Evolutionary conservation across 2,888 invertebrate genomes (phyloP).

Genomic region (Ephialtes manifestator): DNA sequence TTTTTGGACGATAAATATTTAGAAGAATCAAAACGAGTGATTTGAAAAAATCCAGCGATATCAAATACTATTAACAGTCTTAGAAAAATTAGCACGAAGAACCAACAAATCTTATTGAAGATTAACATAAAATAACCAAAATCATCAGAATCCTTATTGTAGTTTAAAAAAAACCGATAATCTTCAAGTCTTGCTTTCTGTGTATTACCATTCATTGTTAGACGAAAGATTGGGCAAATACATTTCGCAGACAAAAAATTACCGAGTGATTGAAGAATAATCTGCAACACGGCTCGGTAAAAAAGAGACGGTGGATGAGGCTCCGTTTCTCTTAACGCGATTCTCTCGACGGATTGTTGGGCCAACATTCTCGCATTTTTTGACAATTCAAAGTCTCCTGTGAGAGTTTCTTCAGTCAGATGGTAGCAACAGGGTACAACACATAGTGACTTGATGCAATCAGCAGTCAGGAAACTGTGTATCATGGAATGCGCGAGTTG

Average conservation of each 20-base stretch:
- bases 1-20: too few relatives aligned
- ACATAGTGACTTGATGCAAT: slow-evolving; percentile 89
- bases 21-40: too few relatives aligned
- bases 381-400: slow-evolving; percentile 74
- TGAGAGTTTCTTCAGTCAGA: slow-evolving; percentile 88
- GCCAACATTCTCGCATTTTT: slow-evolving; percentile 94
- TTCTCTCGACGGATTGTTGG: slow-evolving; percentile 93
- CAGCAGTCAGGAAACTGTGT: slow-evolving; percentile 89
- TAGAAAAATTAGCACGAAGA: too few relatives aligned
- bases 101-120: background rate
- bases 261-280: slow-evolving; percentile 84
- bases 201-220: background rate
- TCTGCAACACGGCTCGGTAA: slow-evolving; percentile 92
- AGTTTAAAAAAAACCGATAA: background rate
- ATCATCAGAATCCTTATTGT: background rate
- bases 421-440: slow-evolving; percentile 97
- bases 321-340: slow-evolving; percentile 86
- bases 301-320: slow-evolving; percentile 90
- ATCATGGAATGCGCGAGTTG: slow-evolving; percentile 92
- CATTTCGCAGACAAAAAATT: slow-evolving; percentile 17
- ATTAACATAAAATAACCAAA: background rate
- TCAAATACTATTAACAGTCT: too few relatives aligned
- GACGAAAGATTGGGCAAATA: background rate
- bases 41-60: background rate
- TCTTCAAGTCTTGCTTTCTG: background rate